These are phyloP conservation scores for Trichopria drosophilae DNA, from an alignment of 2,888 invertebrate species.

Conservation along the genomic window DNA sequence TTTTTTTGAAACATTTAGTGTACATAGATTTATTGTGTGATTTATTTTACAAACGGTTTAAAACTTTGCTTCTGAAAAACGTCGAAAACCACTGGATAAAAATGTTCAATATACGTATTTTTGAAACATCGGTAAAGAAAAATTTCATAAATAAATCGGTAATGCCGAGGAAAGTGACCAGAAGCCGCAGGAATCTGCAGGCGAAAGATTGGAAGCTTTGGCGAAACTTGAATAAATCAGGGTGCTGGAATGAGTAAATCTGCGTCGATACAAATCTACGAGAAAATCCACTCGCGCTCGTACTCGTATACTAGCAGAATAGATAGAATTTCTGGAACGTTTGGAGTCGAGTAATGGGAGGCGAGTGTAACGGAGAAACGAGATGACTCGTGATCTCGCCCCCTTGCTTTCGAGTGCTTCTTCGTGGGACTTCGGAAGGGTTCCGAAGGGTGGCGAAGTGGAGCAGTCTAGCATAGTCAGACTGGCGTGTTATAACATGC, in stretches of 20 bases:
- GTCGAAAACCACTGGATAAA: too few relatives aligned
- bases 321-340: slow-evolving; percentile 23
- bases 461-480: slow-evolving; percentile 38
- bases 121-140: too few relatives aligned
- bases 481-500: slow-evolving; percentile 19
- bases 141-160: too few relatives aligned
- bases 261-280: slow-evolving; percentile 33
- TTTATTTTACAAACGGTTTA: too few relatives aligned
- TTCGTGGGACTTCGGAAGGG: slow-evolving; percentile 14
- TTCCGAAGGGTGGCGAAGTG: slow-evolving; percentile 35
- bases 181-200: too few relatives aligned
- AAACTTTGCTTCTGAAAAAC: too few relatives aligned
- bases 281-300: neutral
- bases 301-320: neutral
- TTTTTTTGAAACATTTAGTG: too few relatives aligned
- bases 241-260: slow-evolving; percentile 27
- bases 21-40: too few relatives aligned
- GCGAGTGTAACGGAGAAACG: neutral
- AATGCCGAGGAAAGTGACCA: too few relatives aligned
- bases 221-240: slow-evolving; percentile 30
- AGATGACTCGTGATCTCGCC: slow-evolving; percentile 22
- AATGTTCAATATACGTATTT: too few relatives aligned
- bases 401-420: slow-evolving; percentile 2
- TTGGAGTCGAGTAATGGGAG: neutral
- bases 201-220: too few relatives aligned